Evolutionary conservation across 2,797 vertebrate genomes (phyloP).

Genomic region (Pangasius sanitwongsei): DNA sequence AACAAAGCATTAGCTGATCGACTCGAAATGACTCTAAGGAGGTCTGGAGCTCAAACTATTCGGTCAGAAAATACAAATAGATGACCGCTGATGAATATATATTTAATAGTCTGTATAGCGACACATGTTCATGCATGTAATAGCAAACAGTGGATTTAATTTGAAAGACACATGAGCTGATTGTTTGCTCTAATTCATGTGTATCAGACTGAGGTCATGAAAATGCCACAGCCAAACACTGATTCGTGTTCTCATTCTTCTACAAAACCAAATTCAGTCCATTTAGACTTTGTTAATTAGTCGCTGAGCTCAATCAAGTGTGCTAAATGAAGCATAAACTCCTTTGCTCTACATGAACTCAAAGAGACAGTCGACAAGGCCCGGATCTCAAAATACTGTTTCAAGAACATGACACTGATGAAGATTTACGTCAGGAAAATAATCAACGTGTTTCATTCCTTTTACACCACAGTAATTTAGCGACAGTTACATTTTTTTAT

Average conservation of each 20-base stretch:
- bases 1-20: neutral
- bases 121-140: neutral
- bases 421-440: neutral
- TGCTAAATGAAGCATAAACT: neutral
- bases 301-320: neutral
- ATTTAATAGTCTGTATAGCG: too few species aligned
- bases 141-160: neutral
- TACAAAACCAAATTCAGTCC: neutral
- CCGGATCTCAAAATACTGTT: neutral
- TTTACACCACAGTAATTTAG: neutral
- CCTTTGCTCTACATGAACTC: neutral
- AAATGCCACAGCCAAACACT: too few species aligned
- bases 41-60: too few species aligned
- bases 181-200: neutral
- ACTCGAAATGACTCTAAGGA: neutral
- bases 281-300: conserved; percentile 16
- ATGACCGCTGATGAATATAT: neutral
- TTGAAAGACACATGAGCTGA: conserved; percentile 12
- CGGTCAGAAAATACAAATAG: neutral
- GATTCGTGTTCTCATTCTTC: neutral
- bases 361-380: neutral
- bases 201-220: neutral
- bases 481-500: neutral
- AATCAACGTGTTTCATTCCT: neutral
- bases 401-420: neutral